Conservation (phyloP, 2,113 vertebrate species). For the Empidonax alnorum region DNA sequence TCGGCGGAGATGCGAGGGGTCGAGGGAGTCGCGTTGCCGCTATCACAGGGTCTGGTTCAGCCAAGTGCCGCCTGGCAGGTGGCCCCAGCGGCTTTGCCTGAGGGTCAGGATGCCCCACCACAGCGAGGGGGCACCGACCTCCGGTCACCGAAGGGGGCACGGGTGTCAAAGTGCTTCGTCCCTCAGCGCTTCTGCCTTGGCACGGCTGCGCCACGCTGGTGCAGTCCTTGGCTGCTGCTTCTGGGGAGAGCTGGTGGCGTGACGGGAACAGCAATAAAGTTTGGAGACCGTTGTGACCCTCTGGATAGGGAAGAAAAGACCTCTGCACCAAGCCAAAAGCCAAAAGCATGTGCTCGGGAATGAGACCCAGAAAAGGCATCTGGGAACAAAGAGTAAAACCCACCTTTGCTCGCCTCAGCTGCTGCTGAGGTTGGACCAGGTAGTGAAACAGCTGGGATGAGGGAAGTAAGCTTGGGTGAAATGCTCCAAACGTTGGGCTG, state of each 20-base stretch:
- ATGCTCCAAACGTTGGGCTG: rapidly evolving
- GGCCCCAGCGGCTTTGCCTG: background rate
- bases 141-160: background rate
- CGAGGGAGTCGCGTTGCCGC: background rate
- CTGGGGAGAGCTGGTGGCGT: background rate
- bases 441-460: background rate
- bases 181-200: background rate
- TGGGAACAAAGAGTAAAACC: constrained; percentile 20
- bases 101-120: background rate
- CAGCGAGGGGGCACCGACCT: background rate
- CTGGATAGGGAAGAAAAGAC: background rate
- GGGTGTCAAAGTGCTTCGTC: background rate
- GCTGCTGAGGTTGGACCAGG: background rate
- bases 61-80: background rate
- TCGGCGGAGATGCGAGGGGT: background rate
- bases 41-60: background rate
- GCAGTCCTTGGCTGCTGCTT: background rate
- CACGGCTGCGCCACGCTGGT: background rate
- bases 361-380: background rate
- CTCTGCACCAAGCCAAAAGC: background rate
- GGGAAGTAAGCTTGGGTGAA: background rate
- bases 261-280: background rate
- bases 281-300: background rate
- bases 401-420: rapidly evolving
- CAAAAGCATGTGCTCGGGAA: background rate